Evolutionary conservation across 2,797 vertebrate species (phyloP), one percentile per base, ranked within the genome.

Genomic region (Hephaestus fuliginosus): DNA sequence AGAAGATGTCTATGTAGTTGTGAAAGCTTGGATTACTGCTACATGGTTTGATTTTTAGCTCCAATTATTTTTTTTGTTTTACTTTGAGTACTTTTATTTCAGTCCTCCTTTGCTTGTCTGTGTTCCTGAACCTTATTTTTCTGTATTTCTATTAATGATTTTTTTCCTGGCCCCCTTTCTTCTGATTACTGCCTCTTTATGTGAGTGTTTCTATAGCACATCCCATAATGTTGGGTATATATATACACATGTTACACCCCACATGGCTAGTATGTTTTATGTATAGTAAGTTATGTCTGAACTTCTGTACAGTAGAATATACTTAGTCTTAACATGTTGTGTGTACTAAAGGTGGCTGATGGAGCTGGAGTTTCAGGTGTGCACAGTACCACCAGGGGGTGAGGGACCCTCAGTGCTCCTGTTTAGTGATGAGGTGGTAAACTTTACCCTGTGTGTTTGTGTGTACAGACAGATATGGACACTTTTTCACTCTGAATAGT

Each of bases 381-480:
- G 41, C 66, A 44, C 43, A 51, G 46, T 41, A 4, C 17, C 33
- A 44, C 22, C 46, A 36, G 39, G 30, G 3, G n/a, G n/a, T 52
- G 28, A 57, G 33, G 15, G 71, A 44, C 6, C 28, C 11, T 17
- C 15, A 14, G 46, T 57, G 61, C 48, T 22, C 33, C 22, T 20
- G 53, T 44, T 73, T 4, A 22, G 53, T 52, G 41, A 20, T 25
- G 55, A 62, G 65, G n/a, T 43, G 61, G 74, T 74, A 43, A 74
- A 60, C 28, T 30, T 60, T 67, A 77, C 53, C 69, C 17, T 25
- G 48, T 25, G 25, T 25, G 25, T 25, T 25, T 43, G 36, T 74
- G 51, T 82, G 71, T 55, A 56, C 63, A 72, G 63, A 86, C 62
- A 80, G 52, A 75, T 63, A 80, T 67, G 80, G 71, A 66, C 33